Evolutionary conservation across 2,113 vertebrate genomes (phyloP), one percentile per base, ranked within the genome.

Genomic region (Hylia prasina): DNA sequence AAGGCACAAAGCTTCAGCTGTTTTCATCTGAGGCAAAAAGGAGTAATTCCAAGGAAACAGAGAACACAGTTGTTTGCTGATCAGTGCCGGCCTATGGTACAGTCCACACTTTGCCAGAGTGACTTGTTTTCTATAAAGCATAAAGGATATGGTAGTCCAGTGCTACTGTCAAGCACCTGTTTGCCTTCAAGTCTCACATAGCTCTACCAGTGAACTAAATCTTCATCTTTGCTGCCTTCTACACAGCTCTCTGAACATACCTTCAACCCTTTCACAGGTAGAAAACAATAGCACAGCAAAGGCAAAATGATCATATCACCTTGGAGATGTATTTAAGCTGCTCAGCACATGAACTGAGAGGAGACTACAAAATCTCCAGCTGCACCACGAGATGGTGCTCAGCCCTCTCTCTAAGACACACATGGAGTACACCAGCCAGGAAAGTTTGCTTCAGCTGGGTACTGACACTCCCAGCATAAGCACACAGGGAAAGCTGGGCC

Each of bases 371-470:
- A 90, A 73, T 80, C 82, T 86, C 30, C 60, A 51, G 15, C 66
- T 77, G 33, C 24, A 78, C 95, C 94, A 90, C 82, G 6, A 96
- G 96, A 53, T 95, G 92, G 91, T 96, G 90, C 85, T 94, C 87
- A 86, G 63, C 11, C 27, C 28, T 35, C 51, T 88, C 78, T 58
- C 18, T 21, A 40, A 50, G 31, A 47, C 17, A 39, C 7, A 22
- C n/a, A 35, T 3, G 22, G 20, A 58, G 30, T 21, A 45, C 21
- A 72, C 9, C 23, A 45, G 48, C 5, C 27, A 66, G 33, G 27
- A 33, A 71, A 48, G 31, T 23, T 66, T 42, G 28, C 35, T 25
- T 60, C 16, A 58, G 28, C 53, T 17, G 40, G 25, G 5, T n/a
- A 51, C 33, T 54, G 56, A 44, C 33, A 42, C 17, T 13, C 13